These are phyloP conservation scores for Caradrina clavipalpis DNA, from an alignment of 2,888 invertebrate genomes.

Conservation along the genomic window DNA sequence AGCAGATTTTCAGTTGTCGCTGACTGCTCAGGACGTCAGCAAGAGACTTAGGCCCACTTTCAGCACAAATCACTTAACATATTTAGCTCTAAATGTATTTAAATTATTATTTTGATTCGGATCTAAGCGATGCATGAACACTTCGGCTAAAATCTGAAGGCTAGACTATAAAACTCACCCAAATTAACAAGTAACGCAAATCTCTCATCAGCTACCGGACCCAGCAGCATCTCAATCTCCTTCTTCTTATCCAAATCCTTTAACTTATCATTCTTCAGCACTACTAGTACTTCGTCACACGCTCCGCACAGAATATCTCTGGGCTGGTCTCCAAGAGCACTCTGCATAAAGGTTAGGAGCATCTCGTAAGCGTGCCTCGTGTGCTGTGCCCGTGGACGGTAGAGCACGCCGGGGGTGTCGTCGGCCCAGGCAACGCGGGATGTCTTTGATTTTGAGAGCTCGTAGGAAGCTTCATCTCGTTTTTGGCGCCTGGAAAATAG, in stretches of 20 bases:
- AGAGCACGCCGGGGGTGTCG: conserved; percentile 98
- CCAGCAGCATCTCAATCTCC: conserved; percentile 97
- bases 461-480: conserved; percentile 97
- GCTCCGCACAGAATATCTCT: conserved; percentile 99
- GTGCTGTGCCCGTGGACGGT: conserved; percentile 99
- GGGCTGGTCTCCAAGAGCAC: conserved; percentile 98
- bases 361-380: conserved; percentile 99
- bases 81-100: no score
- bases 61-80: no score
- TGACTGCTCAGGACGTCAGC: no score
- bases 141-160: no score
- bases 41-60: no score
- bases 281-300: conserved; percentile 98
- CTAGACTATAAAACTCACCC: conserved; percentile 79
- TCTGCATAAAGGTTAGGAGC: conserved; percentile 98
- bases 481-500: conserved; percentile 93
- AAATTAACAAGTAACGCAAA: conserved; percentile 98
- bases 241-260: conserved; percentile 98
- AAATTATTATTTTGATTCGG: no score
- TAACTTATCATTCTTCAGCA: conserved; percentile 98
- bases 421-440: conserved; percentile 96
- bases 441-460: conserved; percentile 97
- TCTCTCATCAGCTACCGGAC: conserved; percentile 96
- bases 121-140: no score
- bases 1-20: no score